These are phyloP conservation scores for Leucoma salicis DNA, from an alignment of 2,888 invertebrate genomes.

Conservation along the genomic window DNA sequence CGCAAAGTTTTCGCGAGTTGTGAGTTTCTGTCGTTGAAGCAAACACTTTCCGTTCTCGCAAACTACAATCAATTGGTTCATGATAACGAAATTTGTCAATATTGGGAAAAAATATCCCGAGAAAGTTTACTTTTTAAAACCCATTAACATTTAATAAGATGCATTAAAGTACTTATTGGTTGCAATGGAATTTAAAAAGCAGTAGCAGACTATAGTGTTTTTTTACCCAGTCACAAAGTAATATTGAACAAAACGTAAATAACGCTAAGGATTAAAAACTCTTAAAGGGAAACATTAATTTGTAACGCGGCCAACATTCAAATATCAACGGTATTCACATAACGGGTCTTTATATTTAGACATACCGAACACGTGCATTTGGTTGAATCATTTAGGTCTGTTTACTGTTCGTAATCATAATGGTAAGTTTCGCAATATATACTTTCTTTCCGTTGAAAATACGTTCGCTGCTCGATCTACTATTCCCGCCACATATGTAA, in stretches of 20 bases:
- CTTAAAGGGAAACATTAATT: slow-evolving; percentile 54
- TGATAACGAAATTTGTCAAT: slow-evolving; percentile 54
- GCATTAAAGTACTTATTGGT: background rate
- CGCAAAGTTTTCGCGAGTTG: slow-evolving; percentile 40
- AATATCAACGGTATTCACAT: slow-evolving; percentile 59
- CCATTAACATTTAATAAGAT: background rate
- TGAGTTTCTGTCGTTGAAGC: slow-evolving; percentile 39
- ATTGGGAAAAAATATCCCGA: slow-evolving; percentile 48
- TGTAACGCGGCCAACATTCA: slow-evolving; percentile 62
- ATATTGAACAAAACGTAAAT: background rate
- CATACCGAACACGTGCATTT: slow-evolving; percentile 60
- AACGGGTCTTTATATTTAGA: slow-evolving; percentile 75
- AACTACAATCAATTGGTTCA: slow-evolving; percentile 21
- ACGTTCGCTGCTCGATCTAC: too few species aligned
- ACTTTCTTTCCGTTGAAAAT: too few species aligned
- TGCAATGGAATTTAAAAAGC: background rate
- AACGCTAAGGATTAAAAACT: slow-evolving; percentile 35
- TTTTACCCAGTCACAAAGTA: background rate
- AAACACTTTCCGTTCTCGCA: slow-evolving; percentile 47
- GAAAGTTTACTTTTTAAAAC: slow-evolving; percentile 36
- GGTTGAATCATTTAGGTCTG: slow-evolving; percentile 64
- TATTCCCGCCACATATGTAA: slow-evolving; percentile 25
- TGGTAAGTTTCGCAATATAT: slow-evolving; percentile 48
- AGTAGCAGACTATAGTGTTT: too few species aligned
- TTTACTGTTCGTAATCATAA: slow-evolving; percentile 55